Percentiles rank a stretch among this genome's conserved stretches.
Evolutionary conservation across 2,797 vertebrate genomes (phyloP).

Genomic region (Alauda arvensis): DNA sequence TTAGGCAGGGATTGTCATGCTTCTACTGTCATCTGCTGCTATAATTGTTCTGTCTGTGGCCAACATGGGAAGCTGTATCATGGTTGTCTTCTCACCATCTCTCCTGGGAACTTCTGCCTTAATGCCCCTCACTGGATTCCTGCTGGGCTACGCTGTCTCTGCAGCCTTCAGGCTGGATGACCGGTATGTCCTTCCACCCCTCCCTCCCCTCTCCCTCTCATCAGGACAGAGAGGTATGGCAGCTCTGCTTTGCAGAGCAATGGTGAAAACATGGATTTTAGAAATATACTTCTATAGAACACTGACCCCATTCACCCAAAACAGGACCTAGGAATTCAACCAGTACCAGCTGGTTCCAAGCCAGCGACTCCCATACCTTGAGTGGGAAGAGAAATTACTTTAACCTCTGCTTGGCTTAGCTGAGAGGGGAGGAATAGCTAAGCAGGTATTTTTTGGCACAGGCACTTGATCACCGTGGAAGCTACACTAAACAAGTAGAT

Average conservation of each 20-base stretch:
- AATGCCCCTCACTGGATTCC: conserved; percentile 81
- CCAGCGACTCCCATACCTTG: background rate
- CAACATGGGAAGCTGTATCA: conserved; percentile 58
- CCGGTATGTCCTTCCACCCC: conserved; percentile 61
- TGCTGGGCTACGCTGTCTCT: conserved; percentile 77
- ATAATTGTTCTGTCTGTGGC: conserved; percentile 57
- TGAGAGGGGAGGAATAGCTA: background rate
- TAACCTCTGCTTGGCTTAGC: background rate
- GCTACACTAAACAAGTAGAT: background rate
- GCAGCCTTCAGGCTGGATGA: conserved; percentile 68
- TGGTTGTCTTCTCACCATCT: conserved; percentile 66
- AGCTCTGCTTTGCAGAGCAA: background rate
- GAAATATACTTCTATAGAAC: background rate
- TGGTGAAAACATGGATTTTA: background rate
- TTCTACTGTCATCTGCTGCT: conserved; percentile 58
- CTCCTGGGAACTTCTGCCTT: conserved; percentile 72
- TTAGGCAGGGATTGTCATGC: conserved; percentile 72
- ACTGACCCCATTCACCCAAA: background rate
- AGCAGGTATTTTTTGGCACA: background rate
- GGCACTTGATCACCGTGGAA: background rate
- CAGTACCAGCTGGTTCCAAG: background rate
- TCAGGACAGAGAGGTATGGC: background rate
- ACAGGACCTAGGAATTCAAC: background rate
- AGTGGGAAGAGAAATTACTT: background rate
- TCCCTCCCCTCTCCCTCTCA: background rate